Percentiles rank a stretch among this genome's conserved stretches.
These are phyloP conservation scores for Ciconia maguari DNA, from an alignment of 2,113 vertebrate genomes.

Conservation along the genomic window DNA sequence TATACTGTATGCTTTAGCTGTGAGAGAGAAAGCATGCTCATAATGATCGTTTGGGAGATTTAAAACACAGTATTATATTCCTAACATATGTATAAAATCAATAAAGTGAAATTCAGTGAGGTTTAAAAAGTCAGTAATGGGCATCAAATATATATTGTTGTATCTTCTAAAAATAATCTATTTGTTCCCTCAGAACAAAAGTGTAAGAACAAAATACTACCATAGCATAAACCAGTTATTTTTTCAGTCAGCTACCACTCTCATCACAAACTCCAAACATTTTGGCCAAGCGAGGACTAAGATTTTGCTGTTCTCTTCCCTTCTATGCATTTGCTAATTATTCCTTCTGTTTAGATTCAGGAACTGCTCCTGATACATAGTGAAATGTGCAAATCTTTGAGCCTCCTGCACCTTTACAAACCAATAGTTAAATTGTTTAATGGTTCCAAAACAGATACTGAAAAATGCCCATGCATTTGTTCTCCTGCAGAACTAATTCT, in stretches of 20 bases:
- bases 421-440: neutral
- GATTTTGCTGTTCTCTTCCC: neutral
- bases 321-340: neutral
- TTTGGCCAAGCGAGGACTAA: neutral
- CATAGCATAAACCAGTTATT: neutral
- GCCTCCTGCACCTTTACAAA: neutral
- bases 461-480: neutral
- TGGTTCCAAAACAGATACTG: neutral
- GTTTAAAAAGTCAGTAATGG: neutral
- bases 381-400: neutral
- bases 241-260: neutral
- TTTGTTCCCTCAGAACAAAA: neutral
- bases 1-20: neutral
- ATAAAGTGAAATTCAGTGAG: neutral
- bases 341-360: neutral
- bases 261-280: neutral
- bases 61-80: neutral
- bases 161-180: neutral
- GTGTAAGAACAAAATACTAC: neutral
- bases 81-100: neutral
- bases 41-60: neutral
- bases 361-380: neutral
- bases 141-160: neutral
- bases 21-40: neutral
- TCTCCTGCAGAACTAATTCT: neutral